These are phyloP conservation scores for Andrena flavipes DNA, from an alignment of 2,888 invertebrate species.

Conservation along the genomic window DNA sequence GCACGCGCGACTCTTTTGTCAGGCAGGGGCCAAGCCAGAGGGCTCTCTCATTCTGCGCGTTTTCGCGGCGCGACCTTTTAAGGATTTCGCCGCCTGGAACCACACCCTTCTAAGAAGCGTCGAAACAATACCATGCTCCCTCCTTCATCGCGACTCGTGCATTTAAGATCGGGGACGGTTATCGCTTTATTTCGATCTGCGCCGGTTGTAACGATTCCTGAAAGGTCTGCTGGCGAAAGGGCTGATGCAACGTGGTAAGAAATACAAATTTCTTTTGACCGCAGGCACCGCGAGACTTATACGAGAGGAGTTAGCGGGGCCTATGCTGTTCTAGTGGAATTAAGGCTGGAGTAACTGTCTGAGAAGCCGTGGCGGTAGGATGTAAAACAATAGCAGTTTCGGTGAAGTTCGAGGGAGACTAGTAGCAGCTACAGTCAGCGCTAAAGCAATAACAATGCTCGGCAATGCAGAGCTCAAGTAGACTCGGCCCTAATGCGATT, in stretches of 20 bases:
- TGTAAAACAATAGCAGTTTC: too few species aligned
- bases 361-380: too few species aligned
- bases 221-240: conserved; percentile 27
- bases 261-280: too few species aligned
- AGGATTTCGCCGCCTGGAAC: conserved; percentile 62
- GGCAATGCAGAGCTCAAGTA: conserved; percentile 23
- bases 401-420: too few species aligned
- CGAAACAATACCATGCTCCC: conserved; percentile 59
- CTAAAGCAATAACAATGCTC: too few species aligned
- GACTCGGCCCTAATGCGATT: conserved; percentile 1
- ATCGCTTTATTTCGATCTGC: conserved; percentile 60
- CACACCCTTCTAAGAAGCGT: conserved; percentile 60
- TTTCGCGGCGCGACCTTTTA: conserved; percentile 53
- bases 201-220: not conserved
- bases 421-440: too few species aligned
- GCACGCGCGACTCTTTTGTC: conserved; percentile 43
- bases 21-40: not conserved
- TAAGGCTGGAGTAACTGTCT: not conserved
- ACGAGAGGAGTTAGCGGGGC: not conserved
- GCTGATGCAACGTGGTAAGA: conserved; percentile 18
- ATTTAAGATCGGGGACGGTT: conserved; percentile 56
- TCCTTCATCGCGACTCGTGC: conserved; percentile 38
- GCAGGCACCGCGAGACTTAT: too few species aligned
- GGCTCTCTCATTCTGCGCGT: conserved; percentile 24
- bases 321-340: not conserved